Evolutionary conservation across 2,113 vertebrate species (phyloP).

Genomic region (Cololabis saira): DNA sequence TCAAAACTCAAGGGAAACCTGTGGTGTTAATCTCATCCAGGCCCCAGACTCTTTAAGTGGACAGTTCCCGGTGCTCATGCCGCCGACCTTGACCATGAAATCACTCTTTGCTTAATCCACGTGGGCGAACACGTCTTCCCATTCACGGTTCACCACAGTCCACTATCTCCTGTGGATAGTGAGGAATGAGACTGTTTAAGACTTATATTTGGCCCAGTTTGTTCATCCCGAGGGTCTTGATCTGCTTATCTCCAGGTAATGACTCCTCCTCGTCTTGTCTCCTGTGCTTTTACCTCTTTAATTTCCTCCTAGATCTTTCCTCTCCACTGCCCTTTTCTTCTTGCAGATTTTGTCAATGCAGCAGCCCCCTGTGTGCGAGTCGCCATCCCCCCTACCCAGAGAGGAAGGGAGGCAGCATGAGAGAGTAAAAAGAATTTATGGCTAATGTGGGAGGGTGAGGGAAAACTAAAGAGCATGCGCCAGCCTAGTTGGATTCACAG

Average conservation of each 20-base stretch:
- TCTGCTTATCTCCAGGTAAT: conserved; percentile 10
- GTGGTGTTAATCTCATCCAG: background rate
- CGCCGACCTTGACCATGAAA: conserved; percentile 48
- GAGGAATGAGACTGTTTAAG: conserved; percentile 1
- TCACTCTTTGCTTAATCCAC: conserved; percentile 13
- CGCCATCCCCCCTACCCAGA: background rate
- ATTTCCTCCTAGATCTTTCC: conserved; percentile 2
- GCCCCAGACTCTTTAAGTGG: background rate
- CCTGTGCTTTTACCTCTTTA: background rate
- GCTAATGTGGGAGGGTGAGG: conserved; percentile 17
- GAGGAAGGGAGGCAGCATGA: conserved; percentile 6
- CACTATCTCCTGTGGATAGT: background rate
- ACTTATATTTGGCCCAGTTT: conserved; percentile 10
- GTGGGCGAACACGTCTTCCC: conserved; percentile 31
- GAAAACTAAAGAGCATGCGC: conserved; percentile 15
- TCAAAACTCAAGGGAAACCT: conserved; percentile 21
- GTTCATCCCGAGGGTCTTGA: conserved; percentile 17
- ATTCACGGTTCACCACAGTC: conserved; percentile 24
- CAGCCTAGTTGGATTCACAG: conserved; percentile 26
- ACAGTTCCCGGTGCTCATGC: background rate
- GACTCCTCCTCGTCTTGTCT: background rate
- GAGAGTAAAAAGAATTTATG: conserved; percentile 10
- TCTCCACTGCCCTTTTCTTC: conserved; percentile 11
- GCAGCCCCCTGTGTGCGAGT: conserved; percentile 21
- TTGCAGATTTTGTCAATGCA: conserved; percentile 32